Base-by-base conservation (phyloP, 2,797 vertebrate genomes). In the Pangasius djambal region DNA sequence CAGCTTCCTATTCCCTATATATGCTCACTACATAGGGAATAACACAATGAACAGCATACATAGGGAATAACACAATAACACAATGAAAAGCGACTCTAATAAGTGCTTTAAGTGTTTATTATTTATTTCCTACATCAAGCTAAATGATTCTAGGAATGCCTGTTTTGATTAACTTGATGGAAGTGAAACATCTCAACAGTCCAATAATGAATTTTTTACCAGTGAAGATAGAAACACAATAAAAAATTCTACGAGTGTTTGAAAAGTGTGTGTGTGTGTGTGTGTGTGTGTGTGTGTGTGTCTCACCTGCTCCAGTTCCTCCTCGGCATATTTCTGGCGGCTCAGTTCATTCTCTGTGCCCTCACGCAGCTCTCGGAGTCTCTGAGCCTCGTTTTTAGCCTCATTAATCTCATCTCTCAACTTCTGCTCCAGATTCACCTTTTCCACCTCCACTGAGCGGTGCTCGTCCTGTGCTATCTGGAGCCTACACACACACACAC, bases 391-490 rank as follows among this genome's bases (percentile, higher is more conserved):
- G 78, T 96, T 95, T 91, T 99, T 98, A 48, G 98, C 98, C 0
- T 96, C 96, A 88, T 91, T 94, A 90, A 99, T 98, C 94, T 99
- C 97, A 88, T 94, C 96, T 95, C 96, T 96, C 94, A 99, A 96
- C 95, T 97, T 96, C 92, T 97, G 96, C 94, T 99, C 97, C 87
- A 99, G 95, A 92, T 97, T 97, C 91, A 98, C 97, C 93, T 99
- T 99, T 95, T 98, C 98, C 92, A 97, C 97, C 92, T 97, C 97
- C 83, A 99, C 98, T 0, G 96, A 97, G 91, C 96, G 97, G 90
- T 99, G 98, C 93, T 99, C 97, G 93, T 99, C 97, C 92, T 98
- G 98, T 18, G 98, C 98, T 91, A 96, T 97, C 91, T 97, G 97
- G 94, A 99, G 96, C 92, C 98, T 99, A 91, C 87, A 34, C 18